phyloP scores from a whole-genome alignment of 2,797 vertebrate species.

The Melanotaenia boesemani region DNA sequence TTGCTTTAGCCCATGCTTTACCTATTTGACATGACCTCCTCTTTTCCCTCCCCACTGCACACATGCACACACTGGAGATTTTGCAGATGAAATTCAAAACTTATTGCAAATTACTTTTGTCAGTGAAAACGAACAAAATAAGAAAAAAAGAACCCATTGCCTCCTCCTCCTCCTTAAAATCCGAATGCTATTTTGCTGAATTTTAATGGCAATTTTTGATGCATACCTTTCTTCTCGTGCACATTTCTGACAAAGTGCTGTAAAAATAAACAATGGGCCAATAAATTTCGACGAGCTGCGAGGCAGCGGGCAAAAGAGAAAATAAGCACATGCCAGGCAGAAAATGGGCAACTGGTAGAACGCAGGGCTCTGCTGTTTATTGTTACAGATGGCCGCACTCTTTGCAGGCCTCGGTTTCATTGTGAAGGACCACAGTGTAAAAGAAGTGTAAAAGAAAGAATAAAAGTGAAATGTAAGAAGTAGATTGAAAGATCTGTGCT shows the following conservation, averaged over 20 bases:
- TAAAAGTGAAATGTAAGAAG: slow-evolving; percentile 11
- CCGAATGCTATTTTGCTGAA: slow-evolving; percentile 63
- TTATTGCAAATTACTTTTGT: slow-evolving; percentile 68
- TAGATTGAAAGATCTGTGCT: slow-evolving; percentile 25
- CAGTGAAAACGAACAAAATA: slow-evolving; percentile 27
- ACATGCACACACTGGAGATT: slow-evolving; percentile 32
- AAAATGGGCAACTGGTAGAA: slow-evolving; percentile 57
- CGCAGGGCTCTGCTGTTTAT: slow-evolving; percentile 46
- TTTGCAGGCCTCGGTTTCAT: slow-evolving; percentile 34
- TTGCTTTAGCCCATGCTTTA: slow-evolving; percentile 74
- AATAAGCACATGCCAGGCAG: slow-evolving; percentile 69
- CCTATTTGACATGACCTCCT: slow-evolving; percentile 61
- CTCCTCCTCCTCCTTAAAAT: slow-evolving; percentile 7
- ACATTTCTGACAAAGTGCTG: slow-evolving; percentile 75
- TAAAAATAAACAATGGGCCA: slow-evolving; percentile 76
- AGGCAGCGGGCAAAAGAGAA: slow-evolving; percentile 60
- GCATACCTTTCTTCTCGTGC: slow-evolving; percentile 9
- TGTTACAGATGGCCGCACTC: slow-evolving; percentile 73
- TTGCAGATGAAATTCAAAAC: slow-evolving; percentile 57
- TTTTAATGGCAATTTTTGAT: slow-evolving; percentile 50
- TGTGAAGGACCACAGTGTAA: slow-evolving; percentile 10
- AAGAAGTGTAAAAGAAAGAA: neutral
- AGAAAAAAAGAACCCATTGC: slow-evolving; percentile 11
- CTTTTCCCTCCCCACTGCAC: slow-evolving; percentile 5
- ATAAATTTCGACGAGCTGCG: slow-evolving; percentile 57